These are phyloP conservation scores for Podilymbus podiceps DNA, from an alignment of 2,113 vertebrate species.

Conservation along the genomic window DNA sequence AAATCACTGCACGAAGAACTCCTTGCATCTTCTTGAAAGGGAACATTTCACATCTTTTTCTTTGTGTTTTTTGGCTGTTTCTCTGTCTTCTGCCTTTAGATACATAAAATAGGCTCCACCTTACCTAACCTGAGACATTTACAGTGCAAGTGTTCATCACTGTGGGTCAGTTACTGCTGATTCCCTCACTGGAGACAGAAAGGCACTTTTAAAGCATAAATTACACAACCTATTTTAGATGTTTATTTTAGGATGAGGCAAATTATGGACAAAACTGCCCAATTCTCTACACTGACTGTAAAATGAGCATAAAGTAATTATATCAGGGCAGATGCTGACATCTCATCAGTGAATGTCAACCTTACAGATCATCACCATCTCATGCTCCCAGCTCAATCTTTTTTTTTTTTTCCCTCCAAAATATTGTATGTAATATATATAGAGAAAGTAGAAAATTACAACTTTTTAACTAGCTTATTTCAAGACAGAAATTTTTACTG, in stretches of 20 bases:
- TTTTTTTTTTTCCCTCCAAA: neutral
- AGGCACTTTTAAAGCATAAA: neutral
- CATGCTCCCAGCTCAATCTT: neutral
- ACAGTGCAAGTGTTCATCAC: neutral
- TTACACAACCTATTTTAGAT: neutral
- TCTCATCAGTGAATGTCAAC: neutral
- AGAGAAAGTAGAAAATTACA: neutral
- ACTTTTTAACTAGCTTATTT: neutral
- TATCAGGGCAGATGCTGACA: neutral
- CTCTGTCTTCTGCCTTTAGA: neutral
- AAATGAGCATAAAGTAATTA: neutral
- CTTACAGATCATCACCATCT: neutral
- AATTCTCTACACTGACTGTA: neutral
- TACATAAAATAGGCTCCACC: neutral
- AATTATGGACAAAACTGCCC: neutral
- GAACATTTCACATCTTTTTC: neutral
- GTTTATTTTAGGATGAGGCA: neutral
- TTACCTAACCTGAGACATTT: neutral
- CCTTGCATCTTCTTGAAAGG: neutral
- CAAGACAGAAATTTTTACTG: neutral
- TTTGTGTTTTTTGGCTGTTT: neutral
- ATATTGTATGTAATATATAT: neutral
- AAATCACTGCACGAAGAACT: neutral
- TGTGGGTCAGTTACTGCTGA: neutral
- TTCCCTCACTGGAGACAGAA: neutral